phyloP scores from a whole-genome alignment of 2,113 vertebrate genomes.

The Petromus typicus region DNA sequence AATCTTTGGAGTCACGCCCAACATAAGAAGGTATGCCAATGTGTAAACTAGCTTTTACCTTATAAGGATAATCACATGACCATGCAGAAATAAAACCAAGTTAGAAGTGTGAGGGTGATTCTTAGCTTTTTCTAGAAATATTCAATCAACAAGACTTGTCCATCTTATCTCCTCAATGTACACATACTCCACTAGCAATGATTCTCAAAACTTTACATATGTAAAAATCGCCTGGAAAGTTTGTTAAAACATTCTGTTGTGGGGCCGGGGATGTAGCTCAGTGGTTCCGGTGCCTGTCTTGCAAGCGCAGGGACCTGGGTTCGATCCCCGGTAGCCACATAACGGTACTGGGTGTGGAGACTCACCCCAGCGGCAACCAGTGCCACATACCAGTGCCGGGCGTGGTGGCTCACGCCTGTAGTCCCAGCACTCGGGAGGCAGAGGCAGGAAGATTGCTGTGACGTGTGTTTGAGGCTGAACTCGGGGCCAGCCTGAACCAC shows the following conservation, averaged over 20 bases:
- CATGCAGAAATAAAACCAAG: slow-evolving; percentile 34
- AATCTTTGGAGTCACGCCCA: slow-evolving; percentile 25
- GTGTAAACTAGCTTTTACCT: slow-evolving; percentile 17
- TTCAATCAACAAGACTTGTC: not conserved
- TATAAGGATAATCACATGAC: not conserved
- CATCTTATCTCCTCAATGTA: slow-evolving; percentile 15
- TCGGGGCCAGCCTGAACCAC: too few species aligned
- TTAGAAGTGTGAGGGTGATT: slow-evolving; percentile 12
- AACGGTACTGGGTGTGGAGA: too few species aligned
- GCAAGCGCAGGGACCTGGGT: too few species aligned
- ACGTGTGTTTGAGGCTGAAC: too few species aligned
- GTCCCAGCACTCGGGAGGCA: too few species aligned
- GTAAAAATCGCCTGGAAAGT: not conserved
- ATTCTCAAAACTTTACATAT: slow-evolving; percentile 43
- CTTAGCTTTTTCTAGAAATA: not conserved
- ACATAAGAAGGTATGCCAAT: not conserved
- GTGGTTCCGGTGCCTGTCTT: too few species aligned
- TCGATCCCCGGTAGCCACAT: too few species aligned
- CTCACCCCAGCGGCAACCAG: too few species aligned
- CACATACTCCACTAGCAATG: not conserved
- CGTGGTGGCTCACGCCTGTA: too few species aligned
- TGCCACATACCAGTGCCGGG: too few species aligned
- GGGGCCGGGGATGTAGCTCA: too few species aligned
- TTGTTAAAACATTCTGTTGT: not conserved
- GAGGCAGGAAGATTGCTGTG: too few species aligned